These are phyloP conservation scores for Caenorhabditis becei DNA, from an alignment of 2,888 invertebrate genomes.

Conservation along the genomic window DNA sequence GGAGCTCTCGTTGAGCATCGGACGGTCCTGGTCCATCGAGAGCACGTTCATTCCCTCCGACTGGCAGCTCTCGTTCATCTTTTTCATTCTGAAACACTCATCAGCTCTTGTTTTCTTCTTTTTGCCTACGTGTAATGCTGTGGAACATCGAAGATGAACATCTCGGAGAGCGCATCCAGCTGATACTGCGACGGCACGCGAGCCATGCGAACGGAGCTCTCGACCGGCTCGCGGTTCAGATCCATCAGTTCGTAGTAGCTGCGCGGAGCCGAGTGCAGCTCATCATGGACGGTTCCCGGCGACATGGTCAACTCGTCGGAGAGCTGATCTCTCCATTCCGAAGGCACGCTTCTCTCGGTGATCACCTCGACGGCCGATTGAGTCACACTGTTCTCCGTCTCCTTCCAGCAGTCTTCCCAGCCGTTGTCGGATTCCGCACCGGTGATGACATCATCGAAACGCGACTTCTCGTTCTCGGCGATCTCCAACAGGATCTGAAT, in stretches of 20 bases:
- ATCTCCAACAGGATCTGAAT: slow-evolving; percentile 54
- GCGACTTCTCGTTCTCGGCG: slow-evolving; percentile 54
- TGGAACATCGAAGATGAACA: slow-evolving; percentile 67
- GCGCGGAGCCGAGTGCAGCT: slow-evolving; percentile 21
- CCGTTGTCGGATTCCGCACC: slow-evolving; percentile 33
- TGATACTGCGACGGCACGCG: slow-evolving; percentile 69
- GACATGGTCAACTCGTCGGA: slow-evolving; percentile 3
- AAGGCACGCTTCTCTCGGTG: slow-evolving; percentile 38
- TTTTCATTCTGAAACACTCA: slow-evolving; percentile 33
- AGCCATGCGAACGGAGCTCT: slow-evolving; percentile 51
- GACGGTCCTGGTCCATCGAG: slow-evolving; percentile 16
- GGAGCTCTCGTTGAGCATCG: slow-evolving; percentile 26
- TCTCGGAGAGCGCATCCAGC: slow-evolving; percentile 65
- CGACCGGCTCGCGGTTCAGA: slow-evolving; percentile 61
- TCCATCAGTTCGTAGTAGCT: slow-evolving; percentile 63
- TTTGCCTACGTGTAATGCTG: slow-evolving; percentile 47
- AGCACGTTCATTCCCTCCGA: slow-evolving; percentile 14
- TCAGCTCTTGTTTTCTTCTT: no score
- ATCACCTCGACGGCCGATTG: slow-evolving; percentile 23
- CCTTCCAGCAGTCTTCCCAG: slow-evolving; percentile 39
- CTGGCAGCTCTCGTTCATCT: slow-evolving; percentile 8
- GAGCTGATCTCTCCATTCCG: slow-evolving; percentile 40
- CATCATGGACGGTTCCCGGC: neutral
- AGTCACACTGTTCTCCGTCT: slow-evolving; percentile 44
- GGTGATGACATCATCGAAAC: slow-evolving; percentile 48